A percentile compares a stretch with the other conserved stretches of the same genome.
Evolutionary conservation across 2,888 invertebrate genomes (phyloP).

Genomic region (Eupithecia insigniata): DNA sequence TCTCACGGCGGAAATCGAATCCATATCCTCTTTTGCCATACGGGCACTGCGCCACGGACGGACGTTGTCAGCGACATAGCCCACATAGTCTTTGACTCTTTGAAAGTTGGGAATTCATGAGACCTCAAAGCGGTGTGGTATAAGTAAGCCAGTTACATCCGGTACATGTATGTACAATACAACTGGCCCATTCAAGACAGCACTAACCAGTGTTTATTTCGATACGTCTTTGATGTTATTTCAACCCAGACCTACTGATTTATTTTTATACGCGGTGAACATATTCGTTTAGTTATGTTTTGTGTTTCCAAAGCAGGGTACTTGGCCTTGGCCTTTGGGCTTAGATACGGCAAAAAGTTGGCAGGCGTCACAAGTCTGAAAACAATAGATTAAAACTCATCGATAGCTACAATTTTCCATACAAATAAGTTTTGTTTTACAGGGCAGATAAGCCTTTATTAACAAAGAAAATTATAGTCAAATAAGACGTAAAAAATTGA

Average conservation of each 20-base stretch:
- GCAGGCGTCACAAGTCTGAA: conserved; percentile 11
- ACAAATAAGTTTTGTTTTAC: too few species aligned
- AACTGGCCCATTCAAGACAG: conserved; percentile 11
- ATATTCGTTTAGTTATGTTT: conserved; percentile 13
- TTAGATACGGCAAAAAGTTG: conserved; percentile 19
- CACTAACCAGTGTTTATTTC: conserved; percentile 25
- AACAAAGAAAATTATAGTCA: too few species aligned
- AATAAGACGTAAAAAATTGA: too few species aligned
- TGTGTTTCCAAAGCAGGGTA: conserved; percentile 4
- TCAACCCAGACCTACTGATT: conserved; percentile 20
- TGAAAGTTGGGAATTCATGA: conserved; percentile 21
- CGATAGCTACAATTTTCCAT: background rate
- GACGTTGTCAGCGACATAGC: background rate
- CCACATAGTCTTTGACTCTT: conserved; percentile 34
- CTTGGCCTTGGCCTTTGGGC: conserved; percentile 21
- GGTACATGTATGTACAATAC: too few species aligned
- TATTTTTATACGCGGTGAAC: conserved; percentile 22
- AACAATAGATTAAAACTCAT: background rate
- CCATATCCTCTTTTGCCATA: background rate
- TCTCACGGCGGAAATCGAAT: background rate
- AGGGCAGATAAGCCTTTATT: too few species aligned
- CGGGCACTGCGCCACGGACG: background rate
- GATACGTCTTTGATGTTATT: conserved; percentile 25
- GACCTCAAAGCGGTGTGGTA: conserved; percentile 24
- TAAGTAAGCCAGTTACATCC: conserved; percentile 23